Evolutionary conservation across 2,888 invertebrate species (phyloP).

Genomic region (Argyresthia albistria): DNA sequence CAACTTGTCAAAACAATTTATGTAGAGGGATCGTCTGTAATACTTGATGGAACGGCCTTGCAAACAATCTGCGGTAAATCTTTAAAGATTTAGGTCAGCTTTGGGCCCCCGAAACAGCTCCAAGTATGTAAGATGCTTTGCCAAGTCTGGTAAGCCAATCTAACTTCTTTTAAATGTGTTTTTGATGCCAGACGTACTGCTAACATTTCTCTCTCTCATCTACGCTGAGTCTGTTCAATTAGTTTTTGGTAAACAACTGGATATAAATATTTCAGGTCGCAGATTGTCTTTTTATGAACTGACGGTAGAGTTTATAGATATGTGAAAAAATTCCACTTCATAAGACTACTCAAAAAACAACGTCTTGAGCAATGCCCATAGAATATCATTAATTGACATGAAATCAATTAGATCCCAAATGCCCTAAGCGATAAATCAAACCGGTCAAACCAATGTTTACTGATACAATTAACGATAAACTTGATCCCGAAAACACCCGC

Average conservation of each 20-base stretch:
- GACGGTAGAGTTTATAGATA: too few species aligned
- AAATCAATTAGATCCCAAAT: not conserved
- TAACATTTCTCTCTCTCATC: not conserved
- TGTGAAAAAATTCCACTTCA: too few species aligned
- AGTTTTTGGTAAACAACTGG: too few species aligned
- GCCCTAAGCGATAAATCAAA: not conserved
- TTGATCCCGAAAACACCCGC: slow-evolving; percentile 4
- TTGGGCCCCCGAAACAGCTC: slow-evolving; percentile 56
- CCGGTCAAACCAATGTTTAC: slow-evolving; percentile 2
- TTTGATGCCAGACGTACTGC: slow-evolving; percentile 37
- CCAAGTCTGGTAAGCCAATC: slow-evolving; percentile 70
- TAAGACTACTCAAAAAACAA: too few species aligned
- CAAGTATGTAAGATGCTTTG: slow-evolving; percentile 58
- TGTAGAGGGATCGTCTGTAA: slow-evolving; percentile 47
- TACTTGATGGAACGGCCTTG: slow-evolving; percentile 51
- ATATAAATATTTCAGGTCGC: too few species aligned
- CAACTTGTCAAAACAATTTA: slow-evolving; percentile 38
- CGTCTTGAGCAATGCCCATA: too few species aligned
- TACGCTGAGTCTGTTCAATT: too few species aligned
- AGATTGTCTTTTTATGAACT: too few species aligned
- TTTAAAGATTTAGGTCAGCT: slow-evolving; percentile 59
- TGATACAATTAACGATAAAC: not conserved
- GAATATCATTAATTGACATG: too few species aligned
- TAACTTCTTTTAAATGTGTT: slow-evolving; percentile 73
- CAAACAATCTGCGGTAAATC: slow-evolving; percentile 65